Base-by-base conservation (phyloP, 2,797 vertebrate genomes). In the Amblyraja radiata region DNA sequence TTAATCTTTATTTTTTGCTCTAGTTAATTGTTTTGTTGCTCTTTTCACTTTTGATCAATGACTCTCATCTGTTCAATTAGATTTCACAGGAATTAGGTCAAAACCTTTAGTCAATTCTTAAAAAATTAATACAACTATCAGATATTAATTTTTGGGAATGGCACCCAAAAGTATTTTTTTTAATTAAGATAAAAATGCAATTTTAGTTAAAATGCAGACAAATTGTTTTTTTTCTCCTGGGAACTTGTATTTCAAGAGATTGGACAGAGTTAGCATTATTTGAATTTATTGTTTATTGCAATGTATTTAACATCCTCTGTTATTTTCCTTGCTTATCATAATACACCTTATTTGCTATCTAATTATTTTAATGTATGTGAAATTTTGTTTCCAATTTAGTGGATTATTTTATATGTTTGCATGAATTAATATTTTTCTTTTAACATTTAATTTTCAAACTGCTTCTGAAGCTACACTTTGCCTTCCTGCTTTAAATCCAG, bases 401-500 rank as follows among this genome's bases (percentile, higher is more conserved):
- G 93, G 6, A 3, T 0, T 36, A 25, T 86, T 94, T 94, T 93
- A 94, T 95, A 23, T 95, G 93, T 94, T 90, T 94, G 93, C n/a
- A 2, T 84, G 81, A 61, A 61, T 84, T 84, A 61, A 84, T 84
- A 58, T 94, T 95, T 74, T 94, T 74, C 93, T 39, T 93, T 93
- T 93, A 13, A 91, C 94, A 94, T 71, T 93, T n/a, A n/a, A 94
- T 94, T 95, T 93, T 95, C 32, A 90, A 90, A 84, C 54, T 84
- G 54, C 81, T 95, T 96, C 93, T 94, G 93, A 95, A 98, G 98
- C 96, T 98, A 97, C 96, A 96, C 97, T 95, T 97, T 98, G 95
- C 97, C 98, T 95, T 97, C 97, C 97, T 97, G 96, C 95, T 94
- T 97, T 97, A 98, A 98, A 97, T 97, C 95, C 96, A 97, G 96